Percentiles rank a stretch among this genome's conserved stretches.
Conservation (phyloP, 2,797 vertebrate genomes). For the Alfaro cultratus region DNA sequence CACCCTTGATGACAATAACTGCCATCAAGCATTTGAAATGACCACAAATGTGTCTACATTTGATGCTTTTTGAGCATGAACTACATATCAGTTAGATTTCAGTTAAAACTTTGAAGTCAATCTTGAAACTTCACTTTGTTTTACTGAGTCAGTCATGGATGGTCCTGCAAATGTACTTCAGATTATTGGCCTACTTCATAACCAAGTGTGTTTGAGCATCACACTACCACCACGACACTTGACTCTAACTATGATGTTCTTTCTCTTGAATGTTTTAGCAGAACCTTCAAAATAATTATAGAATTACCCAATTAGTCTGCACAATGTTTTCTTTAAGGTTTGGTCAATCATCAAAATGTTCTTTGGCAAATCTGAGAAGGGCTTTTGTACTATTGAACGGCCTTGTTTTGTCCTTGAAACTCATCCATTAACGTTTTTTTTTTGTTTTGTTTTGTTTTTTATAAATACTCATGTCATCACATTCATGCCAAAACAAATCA, state of each 20-base stretch:
- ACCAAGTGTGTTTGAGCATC: background rate
- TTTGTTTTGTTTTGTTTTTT: background rate
- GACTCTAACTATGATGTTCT: background rate
- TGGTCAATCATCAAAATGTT: background rate
- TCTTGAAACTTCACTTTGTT: background rate
- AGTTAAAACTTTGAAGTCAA: background rate
- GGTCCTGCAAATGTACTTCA: background rate
- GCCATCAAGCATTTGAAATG: background rate
- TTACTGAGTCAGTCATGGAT: background rate
- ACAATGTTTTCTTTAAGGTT: background rate
- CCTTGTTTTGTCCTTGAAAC: background rate
- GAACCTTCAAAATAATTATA: background rate
- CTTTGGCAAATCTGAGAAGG: background rate
- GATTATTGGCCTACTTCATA: background rate
- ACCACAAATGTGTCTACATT: background rate
- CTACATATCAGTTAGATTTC: background rate
- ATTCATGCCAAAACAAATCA: background rate
- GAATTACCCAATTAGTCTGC: background rate
- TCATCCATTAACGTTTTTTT: background rate
- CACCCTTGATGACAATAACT: background rate
- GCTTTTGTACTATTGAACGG: background rate
- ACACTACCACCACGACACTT: background rate
- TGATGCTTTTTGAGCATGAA: background rate
- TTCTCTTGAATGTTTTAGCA: background rate
- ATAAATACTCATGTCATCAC: background rate